These are phyloP conservation scores for Nemotelus pantherinus DNA, from an alignment of 2,888 invertebrate genomes.

Conservation along the genomic window DNA sequence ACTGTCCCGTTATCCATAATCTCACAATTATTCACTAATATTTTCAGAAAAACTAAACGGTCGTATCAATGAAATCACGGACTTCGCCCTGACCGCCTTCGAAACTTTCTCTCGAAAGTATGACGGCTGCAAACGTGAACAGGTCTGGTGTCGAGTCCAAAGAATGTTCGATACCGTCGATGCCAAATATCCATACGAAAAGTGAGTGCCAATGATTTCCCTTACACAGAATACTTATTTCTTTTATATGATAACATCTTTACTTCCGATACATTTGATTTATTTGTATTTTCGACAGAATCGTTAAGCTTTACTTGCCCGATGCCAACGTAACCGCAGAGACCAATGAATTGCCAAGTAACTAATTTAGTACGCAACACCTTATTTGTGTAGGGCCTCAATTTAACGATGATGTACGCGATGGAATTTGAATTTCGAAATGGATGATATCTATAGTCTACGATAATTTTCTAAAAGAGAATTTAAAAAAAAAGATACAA, in stretches of 20 bases:
- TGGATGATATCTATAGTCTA: not conserved
- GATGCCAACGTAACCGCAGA: conserved; percentile 34
- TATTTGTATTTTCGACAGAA: conserved; percentile 35
- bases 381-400: conserved; percentile 38
- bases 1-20: not conserved
- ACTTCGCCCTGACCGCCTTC: conserved; percentile 64
- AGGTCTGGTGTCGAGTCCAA: conserved; percentile 51
- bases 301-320: conserved; percentile 46
- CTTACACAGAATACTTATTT: not conserved
- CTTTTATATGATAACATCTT: not conserved
- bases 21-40: not conserved
- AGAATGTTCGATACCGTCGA: conserved; percentile 48
- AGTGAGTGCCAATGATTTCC: conserved; percentile 42
- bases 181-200: conserved; percentile 50
- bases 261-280: conserved; percentile 18
- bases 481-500: not conserved
- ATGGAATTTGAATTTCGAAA: conserved; percentile 32
- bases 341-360: conserved; percentile 31
- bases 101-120: conserved; percentile 51
- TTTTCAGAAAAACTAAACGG: conserved; percentile 61
- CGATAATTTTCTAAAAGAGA: conserved; percentile 10
- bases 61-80: conserved; percentile 65
- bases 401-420: conserved; percentile 19
- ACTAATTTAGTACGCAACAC: conserved; percentile 39
- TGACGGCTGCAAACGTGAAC: conserved; percentile 48